These are phyloP conservation scores for Oscheius myriophilus DNA, from an alignment of 2,888 invertebrate genomes.

Conservation along the genomic window DNA sequence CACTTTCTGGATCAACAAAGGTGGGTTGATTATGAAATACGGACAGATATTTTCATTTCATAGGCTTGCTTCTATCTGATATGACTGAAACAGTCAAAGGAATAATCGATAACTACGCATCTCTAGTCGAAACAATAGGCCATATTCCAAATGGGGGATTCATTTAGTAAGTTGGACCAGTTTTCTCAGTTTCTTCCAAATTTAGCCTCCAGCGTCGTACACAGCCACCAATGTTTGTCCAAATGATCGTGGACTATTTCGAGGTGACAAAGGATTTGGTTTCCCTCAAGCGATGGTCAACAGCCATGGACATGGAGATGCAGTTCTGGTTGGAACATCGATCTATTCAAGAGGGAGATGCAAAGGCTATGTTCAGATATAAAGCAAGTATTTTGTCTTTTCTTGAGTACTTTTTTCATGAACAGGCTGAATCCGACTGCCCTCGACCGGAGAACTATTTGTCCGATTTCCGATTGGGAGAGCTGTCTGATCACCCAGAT, in stretches of 20 bases:
- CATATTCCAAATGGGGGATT: constrained; percentile 87
- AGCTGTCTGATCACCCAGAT: constrained; percentile 30
- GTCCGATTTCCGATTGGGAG: constrained; percentile 53
- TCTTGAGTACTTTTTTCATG: neutral
- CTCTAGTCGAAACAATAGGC: constrained; percentile 79
- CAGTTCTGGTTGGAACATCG: constrained; percentile 84
- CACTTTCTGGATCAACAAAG: constrained; percentile 90
- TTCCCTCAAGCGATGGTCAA: constrained; percentile 56
- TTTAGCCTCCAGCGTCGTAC: constrained; percentile 68
- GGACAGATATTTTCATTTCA: neutral
- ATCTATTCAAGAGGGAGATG: constrained; percentile 41
- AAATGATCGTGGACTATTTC: constrained; percentile 83
- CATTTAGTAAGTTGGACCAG: constrained; percentile 78
- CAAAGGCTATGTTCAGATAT: constrained; percentile 46
- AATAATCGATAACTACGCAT: constrained; percentile 86
- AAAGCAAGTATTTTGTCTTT: constrained; percentile 40
- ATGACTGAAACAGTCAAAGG: constrained; percentile 83
- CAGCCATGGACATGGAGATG: constrained; percentile 72
- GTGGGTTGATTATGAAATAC: constrained; percentile 18
- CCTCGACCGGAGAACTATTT: constrained; percentile 64
- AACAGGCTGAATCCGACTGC: constrained; percentile 56
- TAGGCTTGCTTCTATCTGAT: constrained; percentile 82
- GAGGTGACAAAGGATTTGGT: constrained; percentile 79
- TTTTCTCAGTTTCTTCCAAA: neutral
- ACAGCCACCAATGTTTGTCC: constrained; percentile 74